phyloP scores from a whole-genome alignment of 1,140 invertebrate species.

The Zaprionus africanus region DNA sequence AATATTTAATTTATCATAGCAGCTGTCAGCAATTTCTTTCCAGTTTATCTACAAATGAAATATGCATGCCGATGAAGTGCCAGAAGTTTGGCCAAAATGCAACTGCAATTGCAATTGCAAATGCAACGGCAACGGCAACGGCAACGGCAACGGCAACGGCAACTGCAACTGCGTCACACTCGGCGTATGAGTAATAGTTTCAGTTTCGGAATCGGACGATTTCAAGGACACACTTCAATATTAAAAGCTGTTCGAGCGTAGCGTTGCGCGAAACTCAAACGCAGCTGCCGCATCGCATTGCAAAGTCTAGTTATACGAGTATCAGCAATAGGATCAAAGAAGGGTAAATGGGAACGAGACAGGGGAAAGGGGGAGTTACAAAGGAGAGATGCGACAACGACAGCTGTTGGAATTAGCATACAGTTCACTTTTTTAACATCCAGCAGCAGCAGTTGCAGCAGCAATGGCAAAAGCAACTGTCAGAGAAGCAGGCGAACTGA shows the following conservation, averaged over 20 bases:
- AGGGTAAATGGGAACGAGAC: not conserved
- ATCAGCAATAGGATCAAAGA: constrained; percentile 3
- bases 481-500: constrained; percentile 48
- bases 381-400: constrained; percentile 54
- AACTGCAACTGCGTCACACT: constrained; percentile 65
- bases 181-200: constrained; percentile 75
- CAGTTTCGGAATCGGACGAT: constrained; percentile 53
- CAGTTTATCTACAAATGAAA: constrained; percentile 70
- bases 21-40: constrained; percentile 72
- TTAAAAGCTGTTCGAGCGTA: constrained; percentile 77
- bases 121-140: constrained; percentile 38
- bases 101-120: not conserved
- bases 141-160: constrained; percentile 42
- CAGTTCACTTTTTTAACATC: constrained; percentile 36
- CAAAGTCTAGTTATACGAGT: constrained; percentile 24
- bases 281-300: constrained; percentile 72
- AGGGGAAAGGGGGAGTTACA: constrained; percentile 8
- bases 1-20: constrained; percentile 71
- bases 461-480: constrained; percentile 25
- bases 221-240: constrained; percentile 75
- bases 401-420: constrained; percentile 75
- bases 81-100: constrained; percentile 10
- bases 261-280: constrained; percentile 79
- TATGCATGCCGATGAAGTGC: constrained; percentile 56
- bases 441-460: not conserved